A percentile compares a stretch with the other conserved stretches of the same genome.
phyloP scores from a whole-genome alignment of 2,888 invertebrate genomes.

The Orgyia antiqua region DNA sequence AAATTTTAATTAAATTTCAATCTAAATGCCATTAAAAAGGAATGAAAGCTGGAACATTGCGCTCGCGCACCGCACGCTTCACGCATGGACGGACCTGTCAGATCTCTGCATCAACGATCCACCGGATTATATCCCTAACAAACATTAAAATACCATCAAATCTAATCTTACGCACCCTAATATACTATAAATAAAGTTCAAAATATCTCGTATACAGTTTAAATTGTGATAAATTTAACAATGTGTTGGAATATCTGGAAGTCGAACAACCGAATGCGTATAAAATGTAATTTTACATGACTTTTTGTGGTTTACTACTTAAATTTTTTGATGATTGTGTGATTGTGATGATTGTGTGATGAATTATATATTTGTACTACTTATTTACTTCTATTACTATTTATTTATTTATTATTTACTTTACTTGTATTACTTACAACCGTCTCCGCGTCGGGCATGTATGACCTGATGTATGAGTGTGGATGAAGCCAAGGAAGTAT shows the following conservation, averaged over 20 bases:
- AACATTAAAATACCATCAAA: constrained; percentile 18
- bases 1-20: constrained; percentile 1
- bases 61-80: constrained; percentile 52
- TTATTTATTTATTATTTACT: too few relatives aligned
- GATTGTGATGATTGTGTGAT: too few relatives aligned
- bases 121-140: constrained; percentile 43
- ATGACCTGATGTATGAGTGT: too few relatives aligned
- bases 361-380: too few relatives aligned
- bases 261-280: constrained; percentile 43
- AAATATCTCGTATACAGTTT: constrained; percentile 7
- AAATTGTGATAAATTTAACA: constrained; percentile 1
- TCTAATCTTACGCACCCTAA: constrained; percentile 8
- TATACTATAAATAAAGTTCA: constrained; percentile 16
- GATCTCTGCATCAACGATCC: constrained; percentile 42
- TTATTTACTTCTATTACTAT: too few relatives aligned
- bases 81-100: constrained; percentile 62
- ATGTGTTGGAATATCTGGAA: not conserved
- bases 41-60: constrained; percentile 19
- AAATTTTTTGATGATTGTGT: constrained; percentile 57
- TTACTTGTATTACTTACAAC: too few relatives aligned
- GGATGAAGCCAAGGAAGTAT: too few relatives aligned
- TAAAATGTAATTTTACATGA: constrained; percentile 45
- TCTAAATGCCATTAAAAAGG: not conserved
- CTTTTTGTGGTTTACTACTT: constrained; percentile 53
- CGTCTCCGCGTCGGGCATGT: too few relatives aligned